Base-by-base conservation (phyloP, 2,797 vertebrate genomes). In the Catamblyrhynchus diadema region DNA sequence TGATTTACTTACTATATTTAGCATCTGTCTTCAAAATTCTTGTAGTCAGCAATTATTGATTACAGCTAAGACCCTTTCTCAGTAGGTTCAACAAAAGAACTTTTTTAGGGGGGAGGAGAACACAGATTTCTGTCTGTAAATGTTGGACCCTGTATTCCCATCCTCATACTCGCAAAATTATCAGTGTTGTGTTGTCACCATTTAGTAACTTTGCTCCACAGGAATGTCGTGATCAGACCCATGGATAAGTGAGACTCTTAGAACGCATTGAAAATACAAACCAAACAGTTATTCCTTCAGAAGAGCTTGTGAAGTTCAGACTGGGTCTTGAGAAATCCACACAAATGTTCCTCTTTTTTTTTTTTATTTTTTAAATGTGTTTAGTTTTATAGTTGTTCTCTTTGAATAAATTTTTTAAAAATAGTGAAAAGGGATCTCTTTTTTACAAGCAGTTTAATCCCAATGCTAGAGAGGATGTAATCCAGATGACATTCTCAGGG, bases 401-500 rank as follows among this genome's bases (percentile, higher is more conserved):
- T 53, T 44, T 48, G 16, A 33, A 56, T 24, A 33, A 24, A 16
- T 2, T 59, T 59, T 13, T 6, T 9, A 61, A 20, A 6, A 70
- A n/a, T n/a, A 97, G 92, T 62, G 59, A 83, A 94, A 96, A 94
- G 44, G 17, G 81, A 93, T 93, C 28, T 12, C 53, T 90, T 94
- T 93, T 95, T 93, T 25, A 94, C 86, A 96, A 97, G 94, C 94
- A 83, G 73, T 96, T 97, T 96, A 96, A 96, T 96, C 96, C 84
- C 67, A 24, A 19, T 88, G 96, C 88, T 86, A 77, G 44, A 88
- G 81, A 78, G 86, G 95, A 95, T 96, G 87, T 83, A 87, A 93
- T 96, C 90, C 97, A 97, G 94, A 97, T 90, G 93, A 95, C 80
- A 66, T 93, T 98, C 98, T 98, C 95, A 81, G 73, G 97, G 97